Base-by-base conservation (phyloP, 1,140 invertebrate species). In the Dufourea novaeangliae region DNA sequence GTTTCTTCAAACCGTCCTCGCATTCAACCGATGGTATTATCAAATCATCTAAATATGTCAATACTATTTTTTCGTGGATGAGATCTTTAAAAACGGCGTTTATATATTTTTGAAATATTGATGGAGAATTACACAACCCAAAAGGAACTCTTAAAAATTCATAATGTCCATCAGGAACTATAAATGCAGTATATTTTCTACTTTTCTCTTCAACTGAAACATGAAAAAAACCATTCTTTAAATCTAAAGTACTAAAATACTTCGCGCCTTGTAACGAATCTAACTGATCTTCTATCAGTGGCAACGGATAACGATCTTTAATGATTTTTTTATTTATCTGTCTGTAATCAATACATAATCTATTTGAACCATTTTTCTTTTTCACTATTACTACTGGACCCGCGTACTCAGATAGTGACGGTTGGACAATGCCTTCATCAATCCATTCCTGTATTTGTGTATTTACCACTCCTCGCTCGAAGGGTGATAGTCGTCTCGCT, bases 221-320 rank as follows among this genome's bases (percentile, higher is more conserved):
- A 66, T 84, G 77, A n/a, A 81, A 82, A 46, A 84, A 84, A 34
- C 76, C 82, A 29, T 82, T 82, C 67, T 80, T 81, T 14, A 94
- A 68, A 88, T 94, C 93, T 1, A 94, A 63, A 0, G 91, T 86
- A 7, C 89, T 90, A 71, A 94, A 94, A 11, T 86, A 78, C 3
- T 84, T 87, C 1, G 86, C 64, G 0, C 85, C 85, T 61, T 79
- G 63, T 29, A 88, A 76, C 86, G n/a, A 57, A 78, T 92, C 90
- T 11, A 95, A 78, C 10, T 87, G 85, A 50, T 93, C 91, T 54
- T 93, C 92, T 22, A 94, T 93, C 0, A 91, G 44, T 1, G 93
- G 93, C 14, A 95, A 74, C 0, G 94, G 93, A 80, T 90, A 94
- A 27, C 83, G 66, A 63, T 94, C 93, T n/a, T n/a, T n/a, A n/a